These are phyloP conservation scores for Ariopsis seemanni DNA, from an alignment of 2,113 vertebrate species.

Conservation along the genomic window DNA sequence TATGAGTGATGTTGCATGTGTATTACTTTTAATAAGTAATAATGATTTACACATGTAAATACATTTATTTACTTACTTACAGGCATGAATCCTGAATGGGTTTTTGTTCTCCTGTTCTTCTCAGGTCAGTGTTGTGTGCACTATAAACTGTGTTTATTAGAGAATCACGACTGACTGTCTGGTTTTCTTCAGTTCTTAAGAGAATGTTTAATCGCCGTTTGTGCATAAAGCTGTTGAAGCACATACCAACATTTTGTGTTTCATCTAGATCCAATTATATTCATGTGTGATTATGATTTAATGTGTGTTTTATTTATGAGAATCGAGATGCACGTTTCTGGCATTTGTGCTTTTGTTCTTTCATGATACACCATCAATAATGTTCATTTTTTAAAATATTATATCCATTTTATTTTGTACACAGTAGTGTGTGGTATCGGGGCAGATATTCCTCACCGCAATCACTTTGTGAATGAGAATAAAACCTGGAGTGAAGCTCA, in stretches of 20 bases:
- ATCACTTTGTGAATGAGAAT: conserved; percentile 24
- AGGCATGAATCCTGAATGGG: background rate
- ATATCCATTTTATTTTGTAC: background rate
- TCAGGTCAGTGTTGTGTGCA: conserved; percentile 10
- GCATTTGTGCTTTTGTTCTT: background rate
- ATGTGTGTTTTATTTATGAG: too few species aligned
- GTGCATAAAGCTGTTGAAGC: background rate
- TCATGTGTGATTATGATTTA: background rate
- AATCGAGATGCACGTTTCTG: too few species aligned
- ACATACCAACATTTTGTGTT: background rate
- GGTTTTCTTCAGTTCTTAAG: background rate
- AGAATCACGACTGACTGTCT: background rate
- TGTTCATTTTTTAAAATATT: background rate
- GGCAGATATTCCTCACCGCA: background rate
- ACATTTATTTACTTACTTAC: background rate
- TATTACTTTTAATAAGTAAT: background rate
- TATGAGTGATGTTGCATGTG: too few species aligned
- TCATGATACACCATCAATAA: background rate
- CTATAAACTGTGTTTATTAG: background rate
- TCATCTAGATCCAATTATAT: background rate
- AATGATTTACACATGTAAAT: background rate
- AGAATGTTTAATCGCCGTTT: background rate
- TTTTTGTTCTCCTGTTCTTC: background rate
- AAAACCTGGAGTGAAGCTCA: conserved; percentile 38
- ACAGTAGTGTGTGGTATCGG: background rate